A percentile compares a stretch with the other conserved stretches of the same genome.
phyloP scores from a whole-genome alignment of 1,140 invertebrate genomes.

The Paracyclopina nana region DNA sequence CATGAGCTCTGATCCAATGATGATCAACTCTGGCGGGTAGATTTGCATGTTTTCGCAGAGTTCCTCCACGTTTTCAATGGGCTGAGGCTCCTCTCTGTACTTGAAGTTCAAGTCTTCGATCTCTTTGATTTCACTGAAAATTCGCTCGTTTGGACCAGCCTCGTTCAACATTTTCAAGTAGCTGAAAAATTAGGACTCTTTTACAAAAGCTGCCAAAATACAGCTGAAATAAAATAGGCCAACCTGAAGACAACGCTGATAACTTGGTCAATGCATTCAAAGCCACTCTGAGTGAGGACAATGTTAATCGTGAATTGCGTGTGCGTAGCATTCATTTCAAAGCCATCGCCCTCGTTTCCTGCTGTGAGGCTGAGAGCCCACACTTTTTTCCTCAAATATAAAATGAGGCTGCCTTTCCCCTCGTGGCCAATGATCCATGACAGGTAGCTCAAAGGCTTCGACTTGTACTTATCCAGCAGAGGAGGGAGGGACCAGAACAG shows the following conservation, averaged over 20 bases:
- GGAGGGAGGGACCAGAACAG: conserved; percentile 10
- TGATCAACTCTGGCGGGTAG: conserved; percentile 50
- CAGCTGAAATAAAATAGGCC: no score
- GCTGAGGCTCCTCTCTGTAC: conserved; percentile 37
- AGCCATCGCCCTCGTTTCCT: conserved; percentile 9
- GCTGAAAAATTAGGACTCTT: no score
- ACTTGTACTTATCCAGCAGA: conserved; percentile 11
- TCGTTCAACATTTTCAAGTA: conserved; percentile 47
- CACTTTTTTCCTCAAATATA: conserved; percentile 7
- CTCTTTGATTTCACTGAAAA: conserved; percentile 50
- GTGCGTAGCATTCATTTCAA: conserved; percentile 10
- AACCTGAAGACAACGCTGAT: background rate
- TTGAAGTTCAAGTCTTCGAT: conserved; percentile 36
- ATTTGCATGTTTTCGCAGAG: conserved; percentile 56
- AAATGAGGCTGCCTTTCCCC: conserved; percentile 5
- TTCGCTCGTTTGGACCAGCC: conserved; percentile 38
- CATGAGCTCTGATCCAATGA: conserved; percentile 48
- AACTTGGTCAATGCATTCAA: background rate
- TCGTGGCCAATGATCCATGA: conserved; percentile 17
- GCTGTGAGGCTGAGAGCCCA: conserved; percentile 1
- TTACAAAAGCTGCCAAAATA: no score
- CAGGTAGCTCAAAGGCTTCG: conserved; percentile 11
- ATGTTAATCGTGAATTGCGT: conserved; percentile 2
- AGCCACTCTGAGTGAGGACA: conserved; percentile 1
- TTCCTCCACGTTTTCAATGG: conserved; percentile 54